Percentiles rank a stretch among this genome's conserved stretches.
These are phyloP conservation scores for Melanotaenia pygmaea DNA, from an alignment of 2,797 vertebrate genomes.

Conservation along the genomic window DNA sequence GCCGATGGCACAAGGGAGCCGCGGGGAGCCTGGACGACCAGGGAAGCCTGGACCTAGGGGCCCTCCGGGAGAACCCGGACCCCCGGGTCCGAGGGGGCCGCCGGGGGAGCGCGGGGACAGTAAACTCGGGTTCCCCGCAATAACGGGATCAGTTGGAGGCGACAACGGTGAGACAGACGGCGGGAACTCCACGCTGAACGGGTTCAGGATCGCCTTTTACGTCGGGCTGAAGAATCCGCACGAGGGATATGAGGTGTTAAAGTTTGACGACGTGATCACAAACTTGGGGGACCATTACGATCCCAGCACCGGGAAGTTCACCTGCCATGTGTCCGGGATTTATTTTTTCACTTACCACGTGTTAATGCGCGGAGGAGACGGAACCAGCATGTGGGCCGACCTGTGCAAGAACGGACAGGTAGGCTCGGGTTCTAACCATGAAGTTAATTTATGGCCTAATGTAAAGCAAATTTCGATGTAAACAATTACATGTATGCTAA, in stretches of 20 bases:
- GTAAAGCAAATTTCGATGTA: too few species aligned
- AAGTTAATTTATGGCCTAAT: too few species aligned
- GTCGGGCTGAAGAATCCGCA: conserved; percentile 95
- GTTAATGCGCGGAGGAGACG: conserved; percentile 95
- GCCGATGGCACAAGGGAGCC: conserved; percentile 89
- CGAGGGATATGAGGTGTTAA: conserved; percentile 95
- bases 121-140: conserved; percentile 80
- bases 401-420: conserved; percentile 98
- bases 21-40: conserved; percentile 88
- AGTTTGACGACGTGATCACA: conserved; percentile 96
- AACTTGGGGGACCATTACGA: conserved; percentile 95
- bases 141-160: conserved; percentile 69
- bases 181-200: conserved; percentile 76
- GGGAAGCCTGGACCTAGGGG: conserved; percentile 90
- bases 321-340: conserved; percentile 93
- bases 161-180: conserved; percentile 82
- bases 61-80: conserved; percentile 88
- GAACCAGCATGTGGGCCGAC: conserved; percentile 98
- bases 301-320: conserved; percentile 91
- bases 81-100: conserved; percentile 89
- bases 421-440: not conserved
- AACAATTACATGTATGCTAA: too few species aligned
- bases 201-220: conserved; percentile 91
- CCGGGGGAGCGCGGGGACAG: conserved; percentile 86
- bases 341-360: conserved; percentile 97